Percentiles rank a stretch among this genome's conserved stretches.
Conservation (phyloP, 2,888 invertebrate species). For the Minunthozetes semirufus region DNA sequence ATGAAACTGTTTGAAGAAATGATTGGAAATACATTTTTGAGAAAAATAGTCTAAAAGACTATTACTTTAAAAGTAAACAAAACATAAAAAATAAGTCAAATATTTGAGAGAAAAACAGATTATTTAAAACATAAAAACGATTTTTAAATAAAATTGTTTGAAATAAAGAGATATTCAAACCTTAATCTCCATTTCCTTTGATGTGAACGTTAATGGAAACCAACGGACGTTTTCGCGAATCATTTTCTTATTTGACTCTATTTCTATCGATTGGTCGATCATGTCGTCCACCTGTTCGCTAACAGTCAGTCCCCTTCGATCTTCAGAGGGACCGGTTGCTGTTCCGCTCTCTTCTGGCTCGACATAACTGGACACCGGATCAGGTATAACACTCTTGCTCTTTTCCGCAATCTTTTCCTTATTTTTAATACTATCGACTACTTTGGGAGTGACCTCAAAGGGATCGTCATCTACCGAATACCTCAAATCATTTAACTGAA, state of each 20-base stretch:
- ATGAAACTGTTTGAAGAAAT: constrained; percentile 59
- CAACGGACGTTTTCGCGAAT: constrained; percentile 74
- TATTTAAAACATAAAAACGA: constrained; percentile 5
- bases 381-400: neutral
- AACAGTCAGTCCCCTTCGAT: constrained; percentile 43
- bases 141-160: constrained; percentile 23
- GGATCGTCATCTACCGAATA: constrained; percentile 43
- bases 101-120: constrained; percentile 38
- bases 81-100: neutral
- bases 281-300: constrained; percentile 64
- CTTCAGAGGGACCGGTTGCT: constrained; percentile 42
- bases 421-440: neutral
- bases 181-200: constrained; percentile 69
- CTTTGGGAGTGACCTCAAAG: constrained; percentile 31
- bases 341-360: constrained; percentile 28
- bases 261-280: constrained; percentile 77
- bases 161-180: constrained; percentile 49
- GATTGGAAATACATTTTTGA: neutral
- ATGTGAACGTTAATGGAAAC: constrained; percentile 80
- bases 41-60: neutral
- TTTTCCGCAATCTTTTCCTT: neutral
- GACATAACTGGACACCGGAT: neutral
- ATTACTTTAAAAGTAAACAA: neutral
- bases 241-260: constrained; percentile 81
- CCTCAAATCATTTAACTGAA: constrained; percentile 41